phyloP scores from a whole-genome alignment of 2,797 vertebrate species.

The Hippocampus kuda region DNA sequence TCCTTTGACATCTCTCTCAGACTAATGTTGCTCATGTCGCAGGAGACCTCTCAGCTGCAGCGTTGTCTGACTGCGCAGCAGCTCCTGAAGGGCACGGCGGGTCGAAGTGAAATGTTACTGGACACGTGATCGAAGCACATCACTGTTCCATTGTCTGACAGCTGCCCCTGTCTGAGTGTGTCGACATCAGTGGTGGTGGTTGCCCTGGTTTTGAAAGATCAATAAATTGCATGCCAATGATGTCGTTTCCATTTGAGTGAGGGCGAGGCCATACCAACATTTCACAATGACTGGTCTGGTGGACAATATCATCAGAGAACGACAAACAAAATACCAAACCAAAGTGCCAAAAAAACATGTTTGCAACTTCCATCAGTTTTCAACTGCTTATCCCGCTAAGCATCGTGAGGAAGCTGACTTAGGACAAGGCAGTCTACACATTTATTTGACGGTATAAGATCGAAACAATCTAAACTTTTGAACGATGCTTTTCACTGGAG shows the following conservation, averaged over 20 bases:
- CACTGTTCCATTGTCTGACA: conserved; percentile 25
- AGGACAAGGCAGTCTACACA: not conserved
- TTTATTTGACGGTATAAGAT: no score
- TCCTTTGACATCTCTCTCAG: conserved; percentile 29
- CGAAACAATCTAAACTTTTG: not conserved
- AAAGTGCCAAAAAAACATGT: not conserved
- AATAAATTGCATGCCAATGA: conserved; percentile 5
- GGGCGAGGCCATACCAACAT: not conserved
- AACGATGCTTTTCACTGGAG: not conserved
- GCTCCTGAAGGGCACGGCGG: conserved; percentile 28
- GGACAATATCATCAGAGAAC: conserved; percentile 8
- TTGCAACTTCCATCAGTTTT: not conserved
- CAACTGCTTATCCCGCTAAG: not conserved
- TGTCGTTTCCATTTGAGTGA: conserved; percentile 9
- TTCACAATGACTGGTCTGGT: not conserved
- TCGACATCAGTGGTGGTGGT: conserved; percentile 19
- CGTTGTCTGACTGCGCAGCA: conserved; percentile 8
- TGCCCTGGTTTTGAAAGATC: conserved; percentile 23
- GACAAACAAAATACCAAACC: not conserved
- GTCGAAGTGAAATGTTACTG: conserved; percentile 23
- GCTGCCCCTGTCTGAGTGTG: conserved; percentile 16
- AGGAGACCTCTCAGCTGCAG: conserved; percentile 9
- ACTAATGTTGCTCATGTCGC: conserved; percentile 14
- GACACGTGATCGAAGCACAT: conserved; percentile 31
- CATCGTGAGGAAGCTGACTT: not conserved